Evolutionary conservation across 2,113 vertebrate genomes (phyloP).

Genomic region (Ellobius talpinus): DNA sequence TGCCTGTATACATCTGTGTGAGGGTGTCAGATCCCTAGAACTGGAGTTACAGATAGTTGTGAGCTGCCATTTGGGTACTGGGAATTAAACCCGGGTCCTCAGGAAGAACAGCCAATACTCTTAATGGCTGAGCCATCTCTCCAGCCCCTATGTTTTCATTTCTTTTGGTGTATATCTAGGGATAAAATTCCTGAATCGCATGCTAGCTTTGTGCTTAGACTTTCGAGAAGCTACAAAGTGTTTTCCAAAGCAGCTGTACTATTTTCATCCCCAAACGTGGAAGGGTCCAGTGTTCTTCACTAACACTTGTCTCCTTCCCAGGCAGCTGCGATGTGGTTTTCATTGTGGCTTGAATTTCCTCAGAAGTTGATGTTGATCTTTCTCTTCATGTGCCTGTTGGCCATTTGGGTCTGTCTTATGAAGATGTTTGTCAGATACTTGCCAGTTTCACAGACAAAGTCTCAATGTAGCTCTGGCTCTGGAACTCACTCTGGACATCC

Average conservation of each 20-base stretch:
- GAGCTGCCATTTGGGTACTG: too few relatives aligned
- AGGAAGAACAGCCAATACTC: too few relatives aligned
- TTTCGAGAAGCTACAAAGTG: constrained; percentile 41
- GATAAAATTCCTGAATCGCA: not conserved
- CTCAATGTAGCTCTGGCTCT: too few relatives aligned
- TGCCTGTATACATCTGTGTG: too few relatives aligned
- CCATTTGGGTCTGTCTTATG: not conserved
- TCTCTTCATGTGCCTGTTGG: not conserved
- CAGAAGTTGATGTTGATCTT: not conserved
- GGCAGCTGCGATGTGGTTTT: not conserved
- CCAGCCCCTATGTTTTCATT: not conserved
- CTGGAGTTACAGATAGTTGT: too few relatives aligned
- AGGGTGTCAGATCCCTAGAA: too few relatives aligned
- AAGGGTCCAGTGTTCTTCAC: not conserved
- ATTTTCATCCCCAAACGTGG: not conserved
- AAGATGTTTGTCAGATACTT: not conserved
- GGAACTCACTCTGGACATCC: not conserved
- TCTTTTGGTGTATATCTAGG: constrained; percentile 7
- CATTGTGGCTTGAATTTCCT: constrained; percentile 24
- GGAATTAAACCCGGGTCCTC: too few relatives aligned
- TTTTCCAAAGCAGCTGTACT: not conserved
- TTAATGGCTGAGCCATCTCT: too few relatives aligned
- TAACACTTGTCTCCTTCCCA: not conserved
- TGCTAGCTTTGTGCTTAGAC: not conserved
- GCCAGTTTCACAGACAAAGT: not conserved